Evolutionary conservation across 2,888 invertebrate species (phyloP), one percentile per base, ranked within the genome.

Genomic region (Cactoblastis cactorum): DNA sequence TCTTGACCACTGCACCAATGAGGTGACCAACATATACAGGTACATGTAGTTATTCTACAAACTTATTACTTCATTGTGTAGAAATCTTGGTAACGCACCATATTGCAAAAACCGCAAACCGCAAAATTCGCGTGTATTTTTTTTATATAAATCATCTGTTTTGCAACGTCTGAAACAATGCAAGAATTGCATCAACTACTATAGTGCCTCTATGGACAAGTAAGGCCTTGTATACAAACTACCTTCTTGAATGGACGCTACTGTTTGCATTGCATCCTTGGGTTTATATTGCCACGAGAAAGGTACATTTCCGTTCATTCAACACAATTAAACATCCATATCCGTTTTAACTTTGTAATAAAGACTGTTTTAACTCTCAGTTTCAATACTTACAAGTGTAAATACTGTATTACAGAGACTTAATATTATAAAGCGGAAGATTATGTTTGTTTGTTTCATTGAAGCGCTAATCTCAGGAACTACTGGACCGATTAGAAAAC

Each of bases 281-380:
- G 28, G 3, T n/a, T n/a, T n/a, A n/a, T 28, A 28, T 56, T 53
- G 56, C 56, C 54, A 61, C 65, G 64, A 63, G 69, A 69, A 69
- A 69, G 65, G 66, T 73, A 57, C 66, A 61, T 70, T 68, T 75
- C 74, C 73, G 69, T 46, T 71, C 69, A 63, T 69, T 64, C 33
- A 45, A 62, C 58, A 67, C 69, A 71, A 68, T 65, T 62, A 64
- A 65, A 64, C 63, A 63, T 51, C 57, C 59, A 56, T 62, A 67
- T 74, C 71, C 71, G 69, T 59, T 66, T 59, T 43, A 51, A 49
- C 53, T 51, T 49, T 53, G 41, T 34, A 51, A 49, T 53, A 53
- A 50, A 58, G 52, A 18, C 33, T 18, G 28, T 24, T 46, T 37
- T 37, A 37, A 15, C 41, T 14, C 39, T 3, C n/a, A n/a, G 22